These are phyloP conservation scores for Chroicocephalus ridibundus DNA, from an alignment of 2,113 vertebrate species.

Conservation along the genomic window DNA sequence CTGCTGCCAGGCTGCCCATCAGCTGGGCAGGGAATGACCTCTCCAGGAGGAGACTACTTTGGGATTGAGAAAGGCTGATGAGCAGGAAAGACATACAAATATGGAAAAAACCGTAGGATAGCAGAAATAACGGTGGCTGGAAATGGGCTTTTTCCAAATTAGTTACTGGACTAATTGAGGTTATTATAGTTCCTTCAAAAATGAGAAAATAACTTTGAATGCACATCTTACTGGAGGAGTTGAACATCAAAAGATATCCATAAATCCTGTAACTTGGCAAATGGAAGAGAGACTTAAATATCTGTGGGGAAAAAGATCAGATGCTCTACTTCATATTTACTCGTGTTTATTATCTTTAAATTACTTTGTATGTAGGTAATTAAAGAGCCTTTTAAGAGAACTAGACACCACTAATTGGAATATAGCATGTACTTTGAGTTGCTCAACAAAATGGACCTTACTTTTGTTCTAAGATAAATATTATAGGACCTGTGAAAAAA, in stretches of 20 bases:
- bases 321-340: neutral
- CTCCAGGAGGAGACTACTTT: neutral
- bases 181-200: neutral
- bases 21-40: neutral
- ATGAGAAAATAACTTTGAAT: neutral
- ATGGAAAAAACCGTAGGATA: accelerated
- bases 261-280: neutral
- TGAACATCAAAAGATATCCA: neutral
- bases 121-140: neutral
- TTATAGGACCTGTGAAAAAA: neutral
- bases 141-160: neutral
- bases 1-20: neutral
- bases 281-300: neutral
- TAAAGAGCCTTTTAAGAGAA: neutral
- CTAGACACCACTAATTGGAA: neutral
- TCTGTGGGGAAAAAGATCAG: neutral
- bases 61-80: neutral
- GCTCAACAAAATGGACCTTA: neutral
- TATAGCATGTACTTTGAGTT: neutral
- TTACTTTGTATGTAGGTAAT: neutral
- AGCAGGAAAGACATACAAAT: neutral
- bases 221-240: neutral
- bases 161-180: neutral
- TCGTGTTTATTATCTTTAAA: neutral
- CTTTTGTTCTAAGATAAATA: neutral